Evolutionary conservation across 1,140 invertebrate species (phyloP).

Genomic region (Caenorhabditis inopinata): DNA sequence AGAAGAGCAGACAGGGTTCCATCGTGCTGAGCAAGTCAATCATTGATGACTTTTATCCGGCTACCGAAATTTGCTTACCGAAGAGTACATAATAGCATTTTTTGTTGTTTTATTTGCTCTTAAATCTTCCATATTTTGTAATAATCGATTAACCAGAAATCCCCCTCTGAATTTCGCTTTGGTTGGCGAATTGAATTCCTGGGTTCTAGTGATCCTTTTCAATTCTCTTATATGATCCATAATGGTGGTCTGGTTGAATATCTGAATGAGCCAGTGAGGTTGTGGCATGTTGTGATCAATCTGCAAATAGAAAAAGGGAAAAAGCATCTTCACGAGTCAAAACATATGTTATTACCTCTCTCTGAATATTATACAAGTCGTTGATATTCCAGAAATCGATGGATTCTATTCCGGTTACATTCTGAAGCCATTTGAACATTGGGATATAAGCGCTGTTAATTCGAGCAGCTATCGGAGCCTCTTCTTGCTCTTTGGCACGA

Average conservation of each 20-base stretch:
- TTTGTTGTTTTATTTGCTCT: not conserved
- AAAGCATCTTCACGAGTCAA: too few relatives aligned
- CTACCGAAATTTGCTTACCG: not conserved
- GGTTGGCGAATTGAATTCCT: not conserved
- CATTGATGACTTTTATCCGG: not conserved
- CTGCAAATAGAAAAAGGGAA: not conserved
- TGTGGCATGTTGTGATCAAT: slow-evolving; percentile 13
- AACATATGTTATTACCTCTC: not conserved
- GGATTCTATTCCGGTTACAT: not conserved
- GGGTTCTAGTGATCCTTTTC: slow-evolving; percentile 13
- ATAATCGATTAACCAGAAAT: not conserved
- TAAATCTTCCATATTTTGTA: not conserved
- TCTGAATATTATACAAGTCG: slow-evolving; percentile 2
- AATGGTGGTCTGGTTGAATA: not conserved
- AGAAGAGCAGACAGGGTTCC: slow-evolving; percentile 1
- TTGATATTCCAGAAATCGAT: slow-evolving; percentile 32
- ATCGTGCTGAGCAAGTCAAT: slow-evolving; percentile 32
- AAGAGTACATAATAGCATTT: not conserved
- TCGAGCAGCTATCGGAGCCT: not conserved
- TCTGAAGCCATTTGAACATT: slow-evolving; percentile 8
- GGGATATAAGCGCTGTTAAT: not conserved
- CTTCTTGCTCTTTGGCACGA: not conserved
- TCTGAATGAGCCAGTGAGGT: not conserved
- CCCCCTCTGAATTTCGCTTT: slow-evolving; percentile 13
- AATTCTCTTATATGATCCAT: slow-evolving; percentile 29